These are phyloP conservation scores for Drosophila hydei DNA, from an alignment of 1,140 invertebrate genomes.

Conservation along the genomic window DNA sequence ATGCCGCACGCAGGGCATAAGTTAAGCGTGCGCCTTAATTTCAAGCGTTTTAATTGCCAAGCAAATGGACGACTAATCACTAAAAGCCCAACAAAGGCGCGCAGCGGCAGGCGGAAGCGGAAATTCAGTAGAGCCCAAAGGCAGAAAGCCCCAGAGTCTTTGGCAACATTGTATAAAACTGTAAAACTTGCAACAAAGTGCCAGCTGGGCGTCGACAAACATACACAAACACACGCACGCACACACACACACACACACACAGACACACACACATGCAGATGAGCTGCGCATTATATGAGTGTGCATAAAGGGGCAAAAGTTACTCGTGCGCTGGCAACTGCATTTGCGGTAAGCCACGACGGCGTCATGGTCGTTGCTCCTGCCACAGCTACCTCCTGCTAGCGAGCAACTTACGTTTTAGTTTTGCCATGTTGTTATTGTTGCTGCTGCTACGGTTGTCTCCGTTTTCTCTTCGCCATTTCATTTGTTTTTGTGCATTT, in stretches of 20 bases:
- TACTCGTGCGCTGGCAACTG: slow-evolving; percentile 61
- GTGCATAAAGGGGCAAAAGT: slow-evolving; percentile 47
- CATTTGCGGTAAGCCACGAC: slow-evolving; percentile 65
- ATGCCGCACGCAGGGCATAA: slow-evolving; percentile 54
- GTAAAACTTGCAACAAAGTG: slow-evolving; percentile 69
- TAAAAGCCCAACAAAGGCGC: slow-evolving; percentile 35
- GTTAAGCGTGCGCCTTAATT: slow-evolving; percentile 74
- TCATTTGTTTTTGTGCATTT: slow-evolving; percentile 50
- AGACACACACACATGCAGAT: slow-evolving; percentile 56
- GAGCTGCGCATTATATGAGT: slow-evolving; percentile 53
- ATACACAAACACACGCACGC: slow-evolving; percentile 29
- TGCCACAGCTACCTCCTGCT: neutral
- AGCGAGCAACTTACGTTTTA: slow-evolving; percentile 18
- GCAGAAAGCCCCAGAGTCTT: slow-evolving; percentile 24
- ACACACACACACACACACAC: slow-evolving; percentile 22
- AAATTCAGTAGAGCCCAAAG: slow-evolving; percentile 38
- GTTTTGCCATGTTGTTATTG: slow-evolving; percentile 13
- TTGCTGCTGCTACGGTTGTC: slow-evolving; percentile 23
- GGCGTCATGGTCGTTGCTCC: slow-evolving; percentile 58
- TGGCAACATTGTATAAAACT: slow-evolving; percentile 66
- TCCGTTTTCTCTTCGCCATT: slow-evolving; percentile 24
- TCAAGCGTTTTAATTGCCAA: slow-evolving; percentile 74
- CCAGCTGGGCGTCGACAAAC: slow-evolving; percentile 37
- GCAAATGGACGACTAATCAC: slow-evolving; percentile 72
- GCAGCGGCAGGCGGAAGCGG: slow-evolving; percentile 41